A percentile compares a stretch with the other conserved stretches of the same genome.
phyloP scores from a whole-genome alignment of 2,888 invertebrate genomes.

The Drosophila pegasa region DNA sequence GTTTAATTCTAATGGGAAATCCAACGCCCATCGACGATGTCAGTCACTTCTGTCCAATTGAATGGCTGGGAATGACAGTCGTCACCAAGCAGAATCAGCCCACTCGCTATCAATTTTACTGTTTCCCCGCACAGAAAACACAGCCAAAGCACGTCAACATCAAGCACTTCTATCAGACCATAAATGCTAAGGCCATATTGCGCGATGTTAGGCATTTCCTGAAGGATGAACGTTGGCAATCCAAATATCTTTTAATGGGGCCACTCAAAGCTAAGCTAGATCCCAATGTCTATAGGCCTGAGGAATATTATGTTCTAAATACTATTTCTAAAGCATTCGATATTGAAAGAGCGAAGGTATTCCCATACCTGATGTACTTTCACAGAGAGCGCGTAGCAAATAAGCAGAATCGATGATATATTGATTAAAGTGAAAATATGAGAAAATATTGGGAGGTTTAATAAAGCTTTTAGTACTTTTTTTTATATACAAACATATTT shows the following conservation, averaged over 20 bases:
- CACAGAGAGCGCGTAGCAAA: neutral
- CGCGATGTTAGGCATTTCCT: neutral
- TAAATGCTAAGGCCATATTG: neutral
- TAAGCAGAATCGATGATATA: too few relatives aligned
- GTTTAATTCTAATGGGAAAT: constrained; percentile 14
- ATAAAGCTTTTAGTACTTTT: too few relatives aligned
- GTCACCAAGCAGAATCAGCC: constrained; percentile 11
- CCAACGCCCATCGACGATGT: neutral
- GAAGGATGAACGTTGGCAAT: neutral
- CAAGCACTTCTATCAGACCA: neutral
- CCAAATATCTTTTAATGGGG: neutral
- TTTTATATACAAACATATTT: too few relatives aligned
- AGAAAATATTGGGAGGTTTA: too few relatives aligned
- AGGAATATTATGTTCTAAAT: neutral
- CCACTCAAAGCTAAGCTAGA: neutral
- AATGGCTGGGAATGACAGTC: constrained; percentile 8
- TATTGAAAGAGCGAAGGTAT: neutral
- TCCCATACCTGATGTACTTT: neutral
- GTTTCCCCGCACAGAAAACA: neutral
- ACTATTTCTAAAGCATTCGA: neutral
- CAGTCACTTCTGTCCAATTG: constrained; percentile 5
- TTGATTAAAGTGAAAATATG: neutral
- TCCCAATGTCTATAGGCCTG: neutral
- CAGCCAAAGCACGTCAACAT: neutral
- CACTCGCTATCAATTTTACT: constrained; percentile 17